Evolutionary conservation across 2,113 vertebrate genomes (phyloP).

Genomic region (Zosterops japonicus): DNA sequence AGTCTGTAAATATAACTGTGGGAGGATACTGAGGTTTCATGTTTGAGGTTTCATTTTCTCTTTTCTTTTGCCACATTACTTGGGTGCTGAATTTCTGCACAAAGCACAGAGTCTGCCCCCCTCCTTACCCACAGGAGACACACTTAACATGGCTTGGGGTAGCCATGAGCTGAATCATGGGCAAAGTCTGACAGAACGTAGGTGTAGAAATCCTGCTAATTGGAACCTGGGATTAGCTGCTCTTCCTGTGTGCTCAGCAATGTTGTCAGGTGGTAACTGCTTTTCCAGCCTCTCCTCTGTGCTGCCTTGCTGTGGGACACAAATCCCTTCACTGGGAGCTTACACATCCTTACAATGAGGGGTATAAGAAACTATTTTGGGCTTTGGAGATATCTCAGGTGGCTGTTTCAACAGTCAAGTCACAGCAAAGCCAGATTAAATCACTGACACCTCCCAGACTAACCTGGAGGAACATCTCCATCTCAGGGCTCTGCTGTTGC

Average conservation of each 20-base stretch:
- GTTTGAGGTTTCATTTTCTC: background rate
- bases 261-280: background rate
- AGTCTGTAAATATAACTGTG: background rate
- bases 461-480: background rate
- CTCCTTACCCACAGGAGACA: background rate
- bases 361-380: background rate
- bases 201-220: background rate
- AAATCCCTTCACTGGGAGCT: background rate
- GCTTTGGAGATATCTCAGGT: background rate
- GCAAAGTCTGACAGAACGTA: background rate
- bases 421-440: accelerated
- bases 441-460: no score
- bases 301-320: background rate
- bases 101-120: background rate
- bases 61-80: accelerated
- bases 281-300: background rate
- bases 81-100: background rate
- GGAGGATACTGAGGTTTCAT: background rate
- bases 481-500: background rate
- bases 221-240: background rate
- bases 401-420: background rate
- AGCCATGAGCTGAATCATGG: background rate
- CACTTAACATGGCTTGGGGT: background rate
- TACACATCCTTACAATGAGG: background rate
- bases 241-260: background rate